Evolutionary conservation across 2,888 invertebrate genomes (phyloP).

Genomic region (Pyrochroa serraticornis): DNA sequence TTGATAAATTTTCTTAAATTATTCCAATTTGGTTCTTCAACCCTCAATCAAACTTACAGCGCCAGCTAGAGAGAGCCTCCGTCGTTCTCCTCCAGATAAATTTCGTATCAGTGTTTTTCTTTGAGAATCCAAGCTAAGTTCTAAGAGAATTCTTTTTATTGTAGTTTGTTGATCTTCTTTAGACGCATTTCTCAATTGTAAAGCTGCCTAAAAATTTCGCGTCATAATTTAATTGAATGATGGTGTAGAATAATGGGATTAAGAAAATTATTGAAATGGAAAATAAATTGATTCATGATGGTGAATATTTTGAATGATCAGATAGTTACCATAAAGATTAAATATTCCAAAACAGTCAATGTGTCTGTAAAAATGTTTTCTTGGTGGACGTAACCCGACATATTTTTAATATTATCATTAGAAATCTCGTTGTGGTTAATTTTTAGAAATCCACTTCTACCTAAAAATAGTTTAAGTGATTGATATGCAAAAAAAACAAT

Average conservation of each 20-base stretch:
- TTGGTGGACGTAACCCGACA: conserved; percentile 87
- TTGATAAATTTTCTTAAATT: background rate
- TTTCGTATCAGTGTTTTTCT: conserved; percentile 73
- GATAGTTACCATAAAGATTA: conserved; percentile 78
- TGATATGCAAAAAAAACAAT: background rate
- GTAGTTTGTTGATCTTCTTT: conserved; percentile 51
- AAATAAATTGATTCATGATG: no score
- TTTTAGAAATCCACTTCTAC: conserved; percentile 32
- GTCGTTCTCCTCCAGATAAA: conserved; percentile 89
- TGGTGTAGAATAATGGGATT: conserved; percentile 3
- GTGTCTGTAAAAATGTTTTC: conserved; percentile 81
- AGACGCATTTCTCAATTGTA: conserved; percentile 73
- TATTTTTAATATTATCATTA: conserved; percentile 70
- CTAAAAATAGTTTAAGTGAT: conserved; percentile 9
- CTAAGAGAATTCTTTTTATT: conserved; percentile 62
- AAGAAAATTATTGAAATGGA: conserved; percentile 22
- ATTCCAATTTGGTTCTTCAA: no score
- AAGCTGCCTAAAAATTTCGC: conserved; percentile 68
- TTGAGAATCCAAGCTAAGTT: conserved; percentile 76
- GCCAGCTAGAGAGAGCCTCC: conserved; percentile 84
- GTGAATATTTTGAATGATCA: no score
- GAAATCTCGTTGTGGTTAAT: conserved; percentile 63
- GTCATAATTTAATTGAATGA: conserved; percentile 10
- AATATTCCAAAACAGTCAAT: conserved; percentile 80
- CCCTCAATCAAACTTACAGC: conserved; percentile 42